These are phyloP conservation scores for Schizopygopsis pylzovi DNA, from an alignment of 2,797 vertebrate genomes.

Conservation along the genomic window DNA sequence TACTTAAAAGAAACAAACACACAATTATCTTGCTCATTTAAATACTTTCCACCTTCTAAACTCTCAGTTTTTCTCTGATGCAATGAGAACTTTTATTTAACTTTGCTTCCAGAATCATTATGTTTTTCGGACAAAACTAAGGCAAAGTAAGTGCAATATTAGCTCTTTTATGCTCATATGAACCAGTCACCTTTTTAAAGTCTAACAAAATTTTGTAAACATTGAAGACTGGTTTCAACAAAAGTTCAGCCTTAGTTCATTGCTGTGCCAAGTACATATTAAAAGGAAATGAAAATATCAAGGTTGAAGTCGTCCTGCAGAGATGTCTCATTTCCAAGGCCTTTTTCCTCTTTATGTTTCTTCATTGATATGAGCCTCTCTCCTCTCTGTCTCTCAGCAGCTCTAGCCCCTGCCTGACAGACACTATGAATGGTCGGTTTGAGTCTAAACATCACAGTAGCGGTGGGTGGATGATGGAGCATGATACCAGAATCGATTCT, in stretches of 20 bases:
- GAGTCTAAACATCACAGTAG: slow-evolving; percentile 53
- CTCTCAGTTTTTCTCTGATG: not conserved
- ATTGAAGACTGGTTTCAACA: not conserved
- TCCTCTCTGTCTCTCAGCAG: slow-evolving; percentile 15
- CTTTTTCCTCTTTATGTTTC: slow-evolving; percentile 6
- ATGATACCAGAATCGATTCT: slow-evolving; percentile 72
- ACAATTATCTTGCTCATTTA: not conserved
- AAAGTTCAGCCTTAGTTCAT: not conserved
- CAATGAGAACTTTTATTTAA: not conserved
- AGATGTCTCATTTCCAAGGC: not conserved
- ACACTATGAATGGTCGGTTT: slow-evolving; percentile 32
- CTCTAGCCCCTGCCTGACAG: slow-evolving; percentile 9
- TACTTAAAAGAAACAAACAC: no score
- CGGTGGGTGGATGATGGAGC: slow-evolving; percentile 68
- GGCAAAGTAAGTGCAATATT: not conserved
- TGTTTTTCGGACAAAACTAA: no score
- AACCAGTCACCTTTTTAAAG: not conserved
- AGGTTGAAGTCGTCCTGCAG: not conserved
- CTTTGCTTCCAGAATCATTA: not conserved
- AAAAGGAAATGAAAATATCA: slow-evolving; percentile 5
- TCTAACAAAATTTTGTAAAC: not conserved
- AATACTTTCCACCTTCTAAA: not conserved
- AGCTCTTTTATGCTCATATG: not conserved
- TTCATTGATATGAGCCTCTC: not conserved
- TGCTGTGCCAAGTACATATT: not conserved